These are phyloP conservation scores for Alca torda DNA, from an alignment of 2,797 vertebrate species.

Conservation along the genomic window DNA sequence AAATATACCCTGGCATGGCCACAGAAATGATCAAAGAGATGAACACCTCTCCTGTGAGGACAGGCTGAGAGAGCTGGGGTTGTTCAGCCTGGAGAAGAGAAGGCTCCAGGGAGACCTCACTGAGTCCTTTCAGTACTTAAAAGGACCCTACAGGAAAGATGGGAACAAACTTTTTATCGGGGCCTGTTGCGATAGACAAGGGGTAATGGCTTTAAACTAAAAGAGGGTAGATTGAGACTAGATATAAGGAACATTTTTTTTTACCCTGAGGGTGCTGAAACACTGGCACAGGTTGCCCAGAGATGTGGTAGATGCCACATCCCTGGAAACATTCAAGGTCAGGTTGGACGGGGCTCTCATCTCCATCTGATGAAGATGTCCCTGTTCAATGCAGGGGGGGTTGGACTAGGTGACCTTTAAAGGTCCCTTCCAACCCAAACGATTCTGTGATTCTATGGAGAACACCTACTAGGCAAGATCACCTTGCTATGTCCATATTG, in stretches of 20 bases:
- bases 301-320: too few relatives aligned
- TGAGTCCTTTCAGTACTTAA: background rate
- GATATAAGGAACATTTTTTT: background rate
- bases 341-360: background rate
- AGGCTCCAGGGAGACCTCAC: background rate
- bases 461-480: background rate
- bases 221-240: background rate
- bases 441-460: background rate
- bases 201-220: background rate
- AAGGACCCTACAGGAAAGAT: background rate
- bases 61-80: fast-evolving
- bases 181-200: fast-evolving
- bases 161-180: background rate
- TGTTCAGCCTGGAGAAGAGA: background rate
- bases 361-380: background rate
- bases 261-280: background rate
- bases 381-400: fast-evolving
- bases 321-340: background rate
- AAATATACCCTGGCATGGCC: background rate
- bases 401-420: background rate
- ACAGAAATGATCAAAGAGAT: background rate
- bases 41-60: background rate
- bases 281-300: background rate
- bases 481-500: background rate
- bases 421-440: background rate